These are phyloP conservation scores for Adelognathus sp. DNA, from an alignment of 2,888 invertebrate genomes.

Conservation along the genomic window DNA sequence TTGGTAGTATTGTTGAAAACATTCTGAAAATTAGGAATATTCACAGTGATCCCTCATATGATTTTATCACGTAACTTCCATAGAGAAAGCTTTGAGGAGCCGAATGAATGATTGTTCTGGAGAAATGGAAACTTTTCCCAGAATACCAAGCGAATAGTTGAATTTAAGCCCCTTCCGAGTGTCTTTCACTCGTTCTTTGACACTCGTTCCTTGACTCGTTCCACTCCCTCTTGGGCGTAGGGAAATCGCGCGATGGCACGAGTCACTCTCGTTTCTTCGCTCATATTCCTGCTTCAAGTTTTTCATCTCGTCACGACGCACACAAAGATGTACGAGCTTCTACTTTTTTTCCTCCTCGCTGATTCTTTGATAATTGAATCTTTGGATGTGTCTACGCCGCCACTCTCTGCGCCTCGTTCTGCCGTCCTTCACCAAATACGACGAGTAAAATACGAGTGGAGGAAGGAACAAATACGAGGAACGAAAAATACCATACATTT, in stretches of 20 bases:
- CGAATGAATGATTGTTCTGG: slow-evolving; percentile 18
- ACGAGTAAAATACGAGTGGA: slow-evolving; percentile 9
- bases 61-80: no score
- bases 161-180: slow-evolving; percentile 1
- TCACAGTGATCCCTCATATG: no score
- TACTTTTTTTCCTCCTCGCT: slow-evolving; percentile 14
- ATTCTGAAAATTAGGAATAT: no score
- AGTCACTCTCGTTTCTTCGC: slow-evolving; percentile 16
- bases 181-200: slow-evolving; percentile 20
- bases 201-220: background rate
- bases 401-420: background rate
- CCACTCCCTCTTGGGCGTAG: background rate
- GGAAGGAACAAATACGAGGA: background rate
- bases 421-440: background rate
- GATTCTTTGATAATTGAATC: slow-evolving; percentile 40
- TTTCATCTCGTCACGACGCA: slow-evolving; percentile 31
- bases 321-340: slow-evolving; percentile 13
- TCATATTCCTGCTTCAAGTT: slow-evolving; percentile 39
- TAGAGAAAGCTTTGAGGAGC: no score
- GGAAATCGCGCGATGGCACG: background rate
- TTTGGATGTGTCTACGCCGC: slow-evolving; percentile 7
- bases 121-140: slow-evolving; percentile 11
- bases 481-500: slow-evolving; percentile 13
- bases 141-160: slow-evolving; percentile 1
- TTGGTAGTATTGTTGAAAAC: no score